These are phyloP conservation scores for Chalcosyrphus nemorum DNA, from an alignment of 2,888 invertebrate genomes.

Conservation along the genomic window DNA sequence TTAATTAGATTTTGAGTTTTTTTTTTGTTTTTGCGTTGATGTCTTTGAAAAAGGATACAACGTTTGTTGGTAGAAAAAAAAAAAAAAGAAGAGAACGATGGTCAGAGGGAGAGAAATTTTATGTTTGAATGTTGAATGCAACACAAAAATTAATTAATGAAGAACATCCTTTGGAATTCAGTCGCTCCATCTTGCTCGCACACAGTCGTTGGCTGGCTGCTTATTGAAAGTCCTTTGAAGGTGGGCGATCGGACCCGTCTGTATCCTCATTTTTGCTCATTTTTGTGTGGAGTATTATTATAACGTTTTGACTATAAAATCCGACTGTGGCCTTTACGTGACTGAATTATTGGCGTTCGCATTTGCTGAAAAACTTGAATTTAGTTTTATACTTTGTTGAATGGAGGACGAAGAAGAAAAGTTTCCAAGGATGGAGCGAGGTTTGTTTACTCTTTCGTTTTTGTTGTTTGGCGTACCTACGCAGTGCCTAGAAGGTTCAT, in stretches of 20 bases:
- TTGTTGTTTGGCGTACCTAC: background rate
- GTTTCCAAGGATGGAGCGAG: conserved; percentile 1
- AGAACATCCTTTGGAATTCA: conserved; percentile 30
- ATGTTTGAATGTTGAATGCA: conserved; percentile 29
- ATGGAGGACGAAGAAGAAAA: background rate
- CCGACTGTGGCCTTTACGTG: conserved; percentile 70
- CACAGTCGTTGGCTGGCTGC: background rate
- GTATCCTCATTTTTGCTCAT: conserved; percentile 40
- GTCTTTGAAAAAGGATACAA: background rate
- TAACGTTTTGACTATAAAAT: conserved; percentile 69
- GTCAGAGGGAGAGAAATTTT: conserved; percentile 1
- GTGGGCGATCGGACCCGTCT: conserved; percentile 11
- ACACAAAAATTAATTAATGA: conserved; percentile 39
- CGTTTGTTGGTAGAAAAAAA: too few species aligned
- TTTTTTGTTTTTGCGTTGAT: conserved; percentile 14
- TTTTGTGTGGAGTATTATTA: conserved; percentile 52
- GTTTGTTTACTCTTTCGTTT: conserved; percentile 26
- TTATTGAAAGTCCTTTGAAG: conserved; percentile 12
- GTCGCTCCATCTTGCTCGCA: background rate
- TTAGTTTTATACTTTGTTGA: conserved; percentile 36
- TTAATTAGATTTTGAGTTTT: conserved; percentile 42
- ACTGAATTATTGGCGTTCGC: conserved; percentile 67
- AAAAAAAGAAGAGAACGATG: background rate
- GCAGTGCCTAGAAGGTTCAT: conserved; percentile 46
- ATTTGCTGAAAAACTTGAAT: conserved; percentile 50